Base-by-base conservation (phyloP, 2,888 invertebrate genomes). In the Agriopis aurantiaria region DNA sequence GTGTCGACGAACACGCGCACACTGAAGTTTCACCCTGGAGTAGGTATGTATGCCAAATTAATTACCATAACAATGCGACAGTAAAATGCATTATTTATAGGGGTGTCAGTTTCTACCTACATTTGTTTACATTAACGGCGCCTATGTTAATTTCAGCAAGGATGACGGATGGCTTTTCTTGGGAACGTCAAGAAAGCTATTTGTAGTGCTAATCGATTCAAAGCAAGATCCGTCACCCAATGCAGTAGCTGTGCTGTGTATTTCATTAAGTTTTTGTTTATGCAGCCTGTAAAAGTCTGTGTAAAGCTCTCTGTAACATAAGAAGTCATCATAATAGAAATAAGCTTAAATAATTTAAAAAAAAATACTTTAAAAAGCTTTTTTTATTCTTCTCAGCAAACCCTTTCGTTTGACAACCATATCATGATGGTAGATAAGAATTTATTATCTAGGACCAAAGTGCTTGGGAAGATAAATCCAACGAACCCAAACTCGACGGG, bases 31-130 rank as follows among this genome's bases (percentile, higher is more conserved):
- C 88, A 85, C 88, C 87, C 87, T 79, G 79, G 76, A 79, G 69
- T 66, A 77, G 64, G 80, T 78, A 87, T 87, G 85, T 87, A 81
- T 86, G 88, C 80, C 88, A 90, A 86, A 89, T 89, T 88, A 89
- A 91, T 92, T 91, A 92, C 80, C 91, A 91, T 91, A 82, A 92
- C 91, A 91, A 91, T 89, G 81, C 75, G 76, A 72, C 69, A 72
- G 84, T 91, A 82, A 88, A 88, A 90, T 91, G 80, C 83, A 89
- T 91, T 89, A 91, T 91, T 92, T 89, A 92, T 88, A 83, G 72
- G 75, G 86, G 85, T 85, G 85, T 75, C 65, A 75, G 81, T 85
- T 85, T 87, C 85, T 85, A 85, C 77, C 72, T 81, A 80, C 75
- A 81, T 82, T 85, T 83, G 83, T 83, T 78, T 85, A 81, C 79